phyloP scores from a whole-genome alignment of 1,140 invertebrate species.

The Mamestra configurata region DNA sequence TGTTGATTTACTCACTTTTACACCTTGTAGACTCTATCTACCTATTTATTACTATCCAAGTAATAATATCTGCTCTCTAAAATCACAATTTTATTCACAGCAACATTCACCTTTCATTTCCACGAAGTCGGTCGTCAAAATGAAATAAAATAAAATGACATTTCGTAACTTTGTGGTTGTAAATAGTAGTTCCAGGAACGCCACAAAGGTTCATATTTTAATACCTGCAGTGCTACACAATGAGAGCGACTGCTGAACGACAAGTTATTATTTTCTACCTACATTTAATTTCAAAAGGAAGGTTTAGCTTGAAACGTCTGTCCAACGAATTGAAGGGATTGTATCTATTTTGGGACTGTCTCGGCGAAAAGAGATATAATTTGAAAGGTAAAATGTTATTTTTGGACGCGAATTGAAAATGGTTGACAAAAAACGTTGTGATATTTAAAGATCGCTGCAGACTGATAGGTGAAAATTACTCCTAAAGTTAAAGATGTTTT shows the following conservation, averaged over 20 bases:
- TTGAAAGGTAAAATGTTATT: slow-evolving; percentile 4
- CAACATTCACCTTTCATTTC: neutral
- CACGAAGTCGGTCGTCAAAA: neutral
- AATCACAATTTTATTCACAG: neutral
- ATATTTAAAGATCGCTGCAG: neutral
- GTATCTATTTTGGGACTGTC: neutral
- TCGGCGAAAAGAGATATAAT: neutral
- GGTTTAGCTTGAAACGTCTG: neutral
- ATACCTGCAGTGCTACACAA: slow-evolving; percentile 32
- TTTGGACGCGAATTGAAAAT: neutral
- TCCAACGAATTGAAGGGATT: neutral
- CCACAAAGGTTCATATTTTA: slow-evolving; percentile 35
- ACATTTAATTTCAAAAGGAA: slow-evolving; percentile 1
- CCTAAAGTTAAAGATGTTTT: neutral
- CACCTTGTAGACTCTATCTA: no score
- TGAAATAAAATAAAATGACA: slow-evolving; percentile 19
- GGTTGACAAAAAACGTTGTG: neutral
- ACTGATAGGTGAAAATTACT: neutral
- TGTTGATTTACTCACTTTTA: no score
- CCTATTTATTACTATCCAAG: no score
- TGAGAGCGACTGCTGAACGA: neutral
- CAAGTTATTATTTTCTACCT: slow-evolving; percentile 15
- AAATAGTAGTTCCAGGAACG: slow-evolving; percentile 19
- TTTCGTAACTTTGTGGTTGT: neutral
- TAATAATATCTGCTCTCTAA: neutral